These are phyloP conservation scores for Falco cherrug DNA, from an alignment of 2,797 vertebrate genomes.

Conservation along the genomic window DNA sequence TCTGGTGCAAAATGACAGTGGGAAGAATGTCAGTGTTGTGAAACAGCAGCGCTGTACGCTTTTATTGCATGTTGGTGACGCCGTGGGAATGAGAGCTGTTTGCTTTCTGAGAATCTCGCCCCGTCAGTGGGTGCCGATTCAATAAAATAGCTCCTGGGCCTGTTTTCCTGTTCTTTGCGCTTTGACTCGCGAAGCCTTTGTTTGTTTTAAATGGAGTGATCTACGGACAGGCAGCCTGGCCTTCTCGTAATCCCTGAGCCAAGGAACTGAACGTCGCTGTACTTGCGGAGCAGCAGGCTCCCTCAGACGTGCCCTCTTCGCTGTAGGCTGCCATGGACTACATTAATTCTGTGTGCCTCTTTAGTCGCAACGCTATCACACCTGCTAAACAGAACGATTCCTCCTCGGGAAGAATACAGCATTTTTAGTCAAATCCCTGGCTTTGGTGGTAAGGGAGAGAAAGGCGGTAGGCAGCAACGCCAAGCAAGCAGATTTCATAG, in stretches of 20 bases:
- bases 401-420: neutral
- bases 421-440: neutral
- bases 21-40: neutral
- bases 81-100: neutral
- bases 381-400: neutral
- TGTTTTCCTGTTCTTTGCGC: neutral
- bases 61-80: fast-evolving
- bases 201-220: neutral
- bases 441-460: neutral
- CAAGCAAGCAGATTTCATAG: neutral
- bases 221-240: neutral
- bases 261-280: fast-evolving
- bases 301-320: neutral
- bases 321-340: neutral
- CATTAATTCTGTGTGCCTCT: neutral
- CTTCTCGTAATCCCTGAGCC: too few relatives aligned
- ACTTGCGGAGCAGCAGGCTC: neutral
- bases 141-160: neutral
- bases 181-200: neutral
- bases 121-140: neutral
- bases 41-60: neutral
- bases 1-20: neutral
- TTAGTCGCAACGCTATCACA: fast-evolving
- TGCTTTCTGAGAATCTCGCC: fast-evolving
- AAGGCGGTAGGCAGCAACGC: neutral